Percentiles rank a stretch among this genome's conserved stretches.
These are phyloP conservation scores for Hedychridium roseum DNA, from an alignment of 2,888 invertebrate species.

Conservation along the genomic window DNA sequence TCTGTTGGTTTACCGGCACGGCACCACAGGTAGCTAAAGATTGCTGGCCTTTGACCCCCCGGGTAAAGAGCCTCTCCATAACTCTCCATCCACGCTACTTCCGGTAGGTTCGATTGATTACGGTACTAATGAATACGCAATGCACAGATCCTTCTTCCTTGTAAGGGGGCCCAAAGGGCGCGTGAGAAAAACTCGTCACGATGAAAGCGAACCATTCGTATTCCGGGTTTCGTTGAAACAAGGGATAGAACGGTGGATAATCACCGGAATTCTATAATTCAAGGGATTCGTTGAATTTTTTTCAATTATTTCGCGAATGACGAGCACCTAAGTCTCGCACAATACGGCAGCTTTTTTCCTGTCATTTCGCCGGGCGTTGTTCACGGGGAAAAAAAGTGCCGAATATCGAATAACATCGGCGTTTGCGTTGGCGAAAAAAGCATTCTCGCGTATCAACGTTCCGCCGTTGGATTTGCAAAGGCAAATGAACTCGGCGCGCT, in stretches of 20 bases:
- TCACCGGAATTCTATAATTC: not conserved
- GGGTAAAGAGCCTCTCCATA: not conserved
- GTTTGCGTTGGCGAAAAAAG: too few relatives aligned
- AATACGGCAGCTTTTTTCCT: too few relatives aligned
- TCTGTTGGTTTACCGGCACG: constrained; percentile 54
- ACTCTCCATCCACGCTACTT: not conserved
- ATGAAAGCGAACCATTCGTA: not conserved
- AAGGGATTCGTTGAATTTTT: not conserved
- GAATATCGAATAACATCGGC: too few relatives aligned
- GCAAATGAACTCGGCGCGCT: constrained; percentile 35
- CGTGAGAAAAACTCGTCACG: too few relatives aligned
- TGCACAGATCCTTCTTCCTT: too few relatives aligned
- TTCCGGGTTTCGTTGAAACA: not conserved
- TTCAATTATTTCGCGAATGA: constrained; percentile 7
- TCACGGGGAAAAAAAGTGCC: too few relatives aligned
- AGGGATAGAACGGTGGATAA: not conserved
- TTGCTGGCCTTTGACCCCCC: constrained; percentile 7
- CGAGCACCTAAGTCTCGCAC: not conserved
- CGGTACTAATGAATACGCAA: too few relatives aligned
- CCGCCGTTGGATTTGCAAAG: constrained; percentile 27
- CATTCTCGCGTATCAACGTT: not conserved
- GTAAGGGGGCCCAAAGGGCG: too few relatives aligned
- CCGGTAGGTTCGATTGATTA: too few relatives aligned
- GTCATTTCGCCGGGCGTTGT: too few relatives aligned
- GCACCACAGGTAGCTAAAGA: constrained; percentile 11